Evolutionary conservation across 1,140 invertebrate genomes (phyloP).

Genomic region (Drosophila pandora): DNA sequence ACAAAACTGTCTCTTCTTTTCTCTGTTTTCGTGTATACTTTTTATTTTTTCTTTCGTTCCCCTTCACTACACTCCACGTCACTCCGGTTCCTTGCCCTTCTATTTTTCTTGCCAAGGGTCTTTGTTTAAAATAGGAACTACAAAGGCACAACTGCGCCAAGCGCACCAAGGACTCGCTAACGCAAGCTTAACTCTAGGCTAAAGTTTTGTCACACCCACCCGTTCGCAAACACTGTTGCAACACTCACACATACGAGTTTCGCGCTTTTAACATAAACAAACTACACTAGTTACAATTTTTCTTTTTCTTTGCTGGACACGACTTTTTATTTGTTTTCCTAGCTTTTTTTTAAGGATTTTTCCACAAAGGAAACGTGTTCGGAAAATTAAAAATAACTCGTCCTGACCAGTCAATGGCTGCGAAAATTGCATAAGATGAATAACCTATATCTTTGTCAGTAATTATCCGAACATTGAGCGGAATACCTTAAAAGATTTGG

Average conservation of each 20-base stretch:
- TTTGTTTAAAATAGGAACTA: conserved; percentile 62
- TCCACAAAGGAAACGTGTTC: conserved; percentile 54
- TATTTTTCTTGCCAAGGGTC: conserved; percentile 49
- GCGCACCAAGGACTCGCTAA: conserved; percentile 66
- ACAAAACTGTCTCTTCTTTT: conserved; percentile 15
- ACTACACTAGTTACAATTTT: conserved; percentile 57
- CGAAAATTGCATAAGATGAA: too few species aligned
- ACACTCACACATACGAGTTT: conserved; percentile 13
- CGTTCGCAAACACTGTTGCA: conserved; percentile 34
- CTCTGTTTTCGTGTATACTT: neutral
- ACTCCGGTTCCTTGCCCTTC: neutral
- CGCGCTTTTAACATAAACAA: conserved; percentile 76
- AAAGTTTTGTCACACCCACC: conserved; percentile 66
- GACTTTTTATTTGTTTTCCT: conserved; percentile 61
- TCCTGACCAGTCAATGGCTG: neutral
- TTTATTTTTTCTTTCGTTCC: conserved; percentile 2
- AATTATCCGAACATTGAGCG: too few species aligned
- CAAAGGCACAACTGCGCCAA: conserved; percentile 41
- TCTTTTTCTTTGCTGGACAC: conserved; percentile 44
- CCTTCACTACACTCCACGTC: conserved; percentile 9
- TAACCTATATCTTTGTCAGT: too few species aligned
- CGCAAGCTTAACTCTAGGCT: too few species aligned
- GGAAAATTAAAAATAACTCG: conserved; percentile 62
- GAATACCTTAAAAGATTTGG: too few species aligned
- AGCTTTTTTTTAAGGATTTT: conserved; percentile 9